A percentile compares a stretch with the other conserved stretches of the same genome.
Conservation (phyloP, 2,888 invertebrate species). For the Ophraella communa region DNA sequence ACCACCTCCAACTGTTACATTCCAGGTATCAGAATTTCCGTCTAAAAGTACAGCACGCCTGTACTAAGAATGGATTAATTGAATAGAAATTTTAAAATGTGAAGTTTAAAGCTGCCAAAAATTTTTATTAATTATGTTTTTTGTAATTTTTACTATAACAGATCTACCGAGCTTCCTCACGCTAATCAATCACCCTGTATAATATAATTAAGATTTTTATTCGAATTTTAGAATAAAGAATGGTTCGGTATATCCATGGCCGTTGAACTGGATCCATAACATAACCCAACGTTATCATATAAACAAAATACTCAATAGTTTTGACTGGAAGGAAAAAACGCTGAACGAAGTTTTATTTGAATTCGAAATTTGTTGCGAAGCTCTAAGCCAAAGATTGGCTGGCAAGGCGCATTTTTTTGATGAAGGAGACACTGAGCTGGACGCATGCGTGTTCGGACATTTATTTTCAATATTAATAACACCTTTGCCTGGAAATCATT, state of each 20-base stretch:
- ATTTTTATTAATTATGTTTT: no score
- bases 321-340: slow-evolving; percentile 81
- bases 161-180: no score
- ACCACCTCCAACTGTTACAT: no score
- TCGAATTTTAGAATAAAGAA: slow-evolving; percentile 64
- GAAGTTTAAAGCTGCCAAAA: no score
- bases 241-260: slow-evolving; percentile 91
- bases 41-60: no score
- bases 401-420: slow-evolving; percentile 82
- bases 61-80: no score
- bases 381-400: slow-evolving; percentile 81
- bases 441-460: slow-evolving; percentile 95
- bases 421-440: slow-evolving; percentile 86
- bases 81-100: no score
- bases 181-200: no score
- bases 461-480: slow-evolving; percentile 92
- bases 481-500: slow-evolving; percentile 76
- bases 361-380: slow-evolving; percentile 83
- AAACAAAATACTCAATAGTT: slow-evolving; percentile 72
- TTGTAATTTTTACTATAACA: no score
- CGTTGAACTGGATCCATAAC: slow-evolving; percentile 80
- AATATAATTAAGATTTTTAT: background rate
- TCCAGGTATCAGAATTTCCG: no score
- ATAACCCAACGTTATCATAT: slow-evolving; percentile 69
- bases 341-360: slow-evolving; percentile 77